A percentile compares a stretch with the other conserved stretches of the same genome.
These are phyloP conservation scores for Echiichthys vipera DNA, from an alignment of 2,797 vertebrate genomes.

Conservation along the genomic window DNA sequence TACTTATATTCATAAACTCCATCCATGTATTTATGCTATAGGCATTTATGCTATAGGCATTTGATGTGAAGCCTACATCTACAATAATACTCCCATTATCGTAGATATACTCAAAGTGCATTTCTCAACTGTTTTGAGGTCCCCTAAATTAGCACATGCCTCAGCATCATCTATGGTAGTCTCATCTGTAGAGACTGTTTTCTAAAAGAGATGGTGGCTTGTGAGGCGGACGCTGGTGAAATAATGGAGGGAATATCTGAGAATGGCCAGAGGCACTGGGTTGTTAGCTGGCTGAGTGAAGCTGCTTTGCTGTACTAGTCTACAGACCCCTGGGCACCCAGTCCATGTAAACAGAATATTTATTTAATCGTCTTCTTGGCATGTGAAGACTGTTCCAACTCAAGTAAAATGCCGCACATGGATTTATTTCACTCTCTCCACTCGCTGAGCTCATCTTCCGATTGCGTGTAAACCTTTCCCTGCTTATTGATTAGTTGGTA, in stretches of 20 bases:
- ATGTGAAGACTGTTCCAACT: constrained; percentile 56
- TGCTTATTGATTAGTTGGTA: constrained; percentile 65
- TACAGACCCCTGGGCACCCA: constrained; percentile 65
- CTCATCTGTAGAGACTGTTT: constrained; percentile 62
- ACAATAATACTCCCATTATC: constrained; percentile 21
- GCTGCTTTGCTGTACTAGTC: constrained; percentile 71
- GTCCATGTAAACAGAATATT: constrained; percentile 78
- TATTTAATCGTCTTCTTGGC: constrained; percentile 72
- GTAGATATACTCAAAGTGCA: constrained; percentile 28
- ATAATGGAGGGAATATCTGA: constrained; percentile 67
- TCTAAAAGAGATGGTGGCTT: constrained; percentile 53
- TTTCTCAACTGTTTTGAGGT: constrained; percentile 31
- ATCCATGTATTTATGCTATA: neutral
- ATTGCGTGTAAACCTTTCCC: constrained; percentile 59
- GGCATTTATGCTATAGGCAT: constrained; percentile 19
- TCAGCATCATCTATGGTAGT: constrained; percentile 35
- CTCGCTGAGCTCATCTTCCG: constrained; percentile 27
- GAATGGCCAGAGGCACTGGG: constrained; percentile 68
- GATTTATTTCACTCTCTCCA: constrained; percentile 62
- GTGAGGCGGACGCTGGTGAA: constrained; percentile 58
- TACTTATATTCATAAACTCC: neutral
- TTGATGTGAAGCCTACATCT: constrained; percentile 23
- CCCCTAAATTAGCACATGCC: constrained; percentile 21
- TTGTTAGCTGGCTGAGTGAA: constrained; percentile 73
- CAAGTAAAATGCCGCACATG: constrained; percentile 55